A percentile compares a stretch with the other conserved stretches of the same genome.
These are phyloP conservation scores for Gasterosteus nipponicus DNA, from an alignment of 2,113 vertebrate genomes.

Conservation along the genomic window DNA sequence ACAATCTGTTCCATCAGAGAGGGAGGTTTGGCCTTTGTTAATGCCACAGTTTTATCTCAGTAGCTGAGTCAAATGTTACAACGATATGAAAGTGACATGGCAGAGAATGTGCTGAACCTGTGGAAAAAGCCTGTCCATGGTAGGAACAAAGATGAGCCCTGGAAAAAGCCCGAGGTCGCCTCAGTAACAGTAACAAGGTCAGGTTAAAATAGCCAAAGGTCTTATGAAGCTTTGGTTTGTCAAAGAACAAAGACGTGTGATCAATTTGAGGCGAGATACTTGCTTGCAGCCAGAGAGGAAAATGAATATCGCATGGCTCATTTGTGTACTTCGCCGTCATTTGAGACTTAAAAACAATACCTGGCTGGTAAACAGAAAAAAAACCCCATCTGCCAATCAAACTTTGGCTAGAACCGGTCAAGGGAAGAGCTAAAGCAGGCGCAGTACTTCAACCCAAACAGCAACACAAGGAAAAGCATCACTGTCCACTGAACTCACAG, in stretches of 20 bases:
- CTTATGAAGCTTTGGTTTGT: too few relatives aligned
- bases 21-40: neutral
- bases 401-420: too few relatives aligned
- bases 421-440: too few relatives aligned
- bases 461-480: too few relatives aligned
- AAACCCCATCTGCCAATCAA: too few relatives aligned
- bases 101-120: neutral
- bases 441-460: too few relatives aligned
- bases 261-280: neutral
- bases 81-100: neutral
- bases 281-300: neutral
- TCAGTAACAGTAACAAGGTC: neutral
- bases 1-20: neutral
- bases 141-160: neutral
- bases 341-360: neutral
- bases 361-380: neutral
- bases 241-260: neutral
- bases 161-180: neutral
- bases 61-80: neutral
- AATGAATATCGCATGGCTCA: neutral
- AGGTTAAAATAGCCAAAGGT: neutral
- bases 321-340: neutral
- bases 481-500: too few relatives aligned
- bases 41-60: neutral
- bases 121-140: neutral